Conservation (phyloP, 1,140 invertebrate species). For the Drosophila ironensis region DNA sequence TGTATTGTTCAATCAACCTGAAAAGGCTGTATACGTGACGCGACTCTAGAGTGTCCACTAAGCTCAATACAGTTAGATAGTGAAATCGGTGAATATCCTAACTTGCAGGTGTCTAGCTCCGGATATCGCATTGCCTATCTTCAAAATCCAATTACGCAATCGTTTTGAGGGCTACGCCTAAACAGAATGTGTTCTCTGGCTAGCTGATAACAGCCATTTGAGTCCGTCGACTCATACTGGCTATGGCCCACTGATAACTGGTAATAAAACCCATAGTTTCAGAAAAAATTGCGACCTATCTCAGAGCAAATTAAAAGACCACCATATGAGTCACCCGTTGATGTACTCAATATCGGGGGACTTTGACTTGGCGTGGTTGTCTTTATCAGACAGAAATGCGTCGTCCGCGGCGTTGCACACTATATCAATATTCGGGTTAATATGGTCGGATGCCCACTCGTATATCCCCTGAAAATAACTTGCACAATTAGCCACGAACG, state of each 20-base stretch:
- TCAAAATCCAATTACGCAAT: conserved; percentile 41
- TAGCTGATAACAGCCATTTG: conserved; percentile 16
- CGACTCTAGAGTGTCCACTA: conserved; percentile 34
- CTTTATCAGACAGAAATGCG: conserved; percentile 24
- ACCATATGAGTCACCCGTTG: conserved; percentile 46
- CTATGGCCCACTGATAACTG: too few relatives aligned
- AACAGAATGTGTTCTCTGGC: conserved; percentile 1
- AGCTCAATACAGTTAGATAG: too few relatives aligned
- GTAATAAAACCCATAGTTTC: conserved; percentile 10
- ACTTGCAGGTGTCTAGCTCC: neutral
- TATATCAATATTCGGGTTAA: conserved; percentile 68
- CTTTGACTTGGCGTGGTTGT: neutral
- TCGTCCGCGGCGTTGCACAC: conserved; percentile 6
- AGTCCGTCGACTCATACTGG: neutral
- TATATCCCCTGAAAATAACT: too few relatives aligned
- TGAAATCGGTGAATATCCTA: too few relatives aligned
- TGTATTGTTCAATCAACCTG: conserved; percentile 64
- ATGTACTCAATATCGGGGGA: neutral
- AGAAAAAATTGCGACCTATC: conserved; percentile 36
- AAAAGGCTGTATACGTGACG: conserved; percentile 55
- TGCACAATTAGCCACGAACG: too few relatives aligned
- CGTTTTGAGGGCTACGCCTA: neutral
- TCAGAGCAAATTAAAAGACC: conserved; percentile 16
- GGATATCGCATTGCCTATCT: conserved; percentile 27
- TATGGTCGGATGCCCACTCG: too few relatives aligned